These are phyloP conservation scores for Megaustenia siamemsis DNA, from an alignment of 2,888 invertebrate species.

Conservation along the genomic window DNA sequence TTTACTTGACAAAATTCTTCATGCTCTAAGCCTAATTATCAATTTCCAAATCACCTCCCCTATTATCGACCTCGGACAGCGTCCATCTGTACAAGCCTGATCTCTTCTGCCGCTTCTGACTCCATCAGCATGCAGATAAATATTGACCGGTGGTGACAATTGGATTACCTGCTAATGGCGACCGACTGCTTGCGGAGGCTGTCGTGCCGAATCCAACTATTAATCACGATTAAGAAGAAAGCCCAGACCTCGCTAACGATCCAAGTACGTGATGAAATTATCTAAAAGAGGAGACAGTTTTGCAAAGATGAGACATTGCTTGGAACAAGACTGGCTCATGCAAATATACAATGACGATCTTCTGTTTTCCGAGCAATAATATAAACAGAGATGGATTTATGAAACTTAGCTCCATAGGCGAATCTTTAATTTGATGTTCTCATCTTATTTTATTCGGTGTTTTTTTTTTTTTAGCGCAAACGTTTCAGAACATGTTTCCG, in stretches of 20 bases:
- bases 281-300: not conserved
- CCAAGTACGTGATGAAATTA: slow-evolving; percentile 41
- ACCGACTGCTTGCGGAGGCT: not conserved
- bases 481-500: too few species aligned
- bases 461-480: too few species aligned
- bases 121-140: slow-evolving; percentile 14
- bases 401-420: too few species aligned
- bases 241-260: slow-evolving; percentile 7
- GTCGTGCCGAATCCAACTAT: slow-evolving; percentile 45
- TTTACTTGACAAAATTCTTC: too few species aligned
- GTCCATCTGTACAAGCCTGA: not conserved
- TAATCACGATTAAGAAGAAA: slow-evolving; percentile 55
- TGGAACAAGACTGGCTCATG: not conserved
- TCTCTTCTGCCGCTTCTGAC: not conserved
- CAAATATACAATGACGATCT: not conserved
- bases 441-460: too few species aligned
- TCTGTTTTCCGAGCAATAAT: not conserved
- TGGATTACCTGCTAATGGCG: slow-evolving; percentile 53
- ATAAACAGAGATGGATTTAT: too few species aligned
- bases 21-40: too few species aligned
- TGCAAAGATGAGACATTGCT: not conserved
- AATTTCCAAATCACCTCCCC: not conserved
- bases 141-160: slow-evolving; percentile 45
- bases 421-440: too few species aligned
- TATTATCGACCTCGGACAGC: not conserved